Evolutionary conservation across 2,797 vertebrate genomes (phyloP).

Genomic region (Acanthornis magna): DNA sequence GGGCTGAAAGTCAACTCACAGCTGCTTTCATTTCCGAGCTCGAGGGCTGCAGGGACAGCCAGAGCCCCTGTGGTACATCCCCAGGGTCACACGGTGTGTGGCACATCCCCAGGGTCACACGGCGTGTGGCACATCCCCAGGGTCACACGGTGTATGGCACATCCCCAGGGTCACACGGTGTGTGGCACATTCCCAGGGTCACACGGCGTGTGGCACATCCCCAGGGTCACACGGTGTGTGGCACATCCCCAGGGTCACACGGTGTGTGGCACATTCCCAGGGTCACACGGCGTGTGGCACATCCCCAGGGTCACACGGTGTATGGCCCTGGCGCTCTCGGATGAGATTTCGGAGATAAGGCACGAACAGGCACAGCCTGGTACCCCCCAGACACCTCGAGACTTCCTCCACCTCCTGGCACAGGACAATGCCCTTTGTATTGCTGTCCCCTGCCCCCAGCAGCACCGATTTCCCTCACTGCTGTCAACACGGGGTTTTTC

Average conservation of each 20-base stretch:
- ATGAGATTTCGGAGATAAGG: neutral
- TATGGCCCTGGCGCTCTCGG: neutral
- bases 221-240: too few relatives aligned
- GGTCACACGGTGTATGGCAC: too few relatives aligned
- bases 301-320: accelerated
- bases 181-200: accelerated
- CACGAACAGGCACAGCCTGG: accelerated
- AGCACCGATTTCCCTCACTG: accelerated
- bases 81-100: accelerated
- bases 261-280: too few relatives aligned
- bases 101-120: neutral
- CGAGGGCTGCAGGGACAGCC: neutral
- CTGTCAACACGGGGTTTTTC: accelerated
- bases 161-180: too few relatives aligned
- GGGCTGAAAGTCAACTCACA: accelerated
- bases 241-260: too few relatives aligned
- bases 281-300: too few relatives aligned
- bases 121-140: too few relatives aligned
- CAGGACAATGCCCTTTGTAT: neutral
- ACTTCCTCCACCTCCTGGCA: accelerated
- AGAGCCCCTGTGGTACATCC: accelerated
- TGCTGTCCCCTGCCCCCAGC: accelerated
- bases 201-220: accelerated
- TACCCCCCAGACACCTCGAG: accelerated
- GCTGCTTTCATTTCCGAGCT: accelerated